Percentiles rank a stretch among this genome's conserved stretches.
These are phyloP conservation scores for Drosophila acutilabella DNA, from an alignment of 2,888 invertebrate genomes.

Conservation along the genomic window DNA sequence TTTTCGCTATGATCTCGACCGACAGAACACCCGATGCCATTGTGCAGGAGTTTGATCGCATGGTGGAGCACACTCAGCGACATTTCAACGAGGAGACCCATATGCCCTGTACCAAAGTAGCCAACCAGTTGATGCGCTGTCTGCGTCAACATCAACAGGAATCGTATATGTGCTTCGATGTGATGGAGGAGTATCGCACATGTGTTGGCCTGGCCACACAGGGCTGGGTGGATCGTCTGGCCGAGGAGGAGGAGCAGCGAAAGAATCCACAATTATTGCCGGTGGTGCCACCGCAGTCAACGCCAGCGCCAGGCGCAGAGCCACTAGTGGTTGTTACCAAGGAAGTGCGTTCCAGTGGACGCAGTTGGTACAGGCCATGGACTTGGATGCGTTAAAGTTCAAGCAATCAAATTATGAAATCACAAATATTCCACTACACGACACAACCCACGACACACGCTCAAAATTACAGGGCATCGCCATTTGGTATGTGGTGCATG, in stretches of 20 bases:
- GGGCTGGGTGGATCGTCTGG: conserved; percentile 41
- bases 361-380: conserved; percentile 60
- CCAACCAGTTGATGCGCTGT: conserved; percentile 43
- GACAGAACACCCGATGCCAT: conserved; percentile 55
- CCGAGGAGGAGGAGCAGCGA: conserved; percentile 14
- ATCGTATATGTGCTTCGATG: conserved; percentile 49
- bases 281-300: not conserved
- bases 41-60: conserved; percentile 56
- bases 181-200: conserved; percentile 55
- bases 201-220: conserved; percentile 55
- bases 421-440: no score
- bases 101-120: conserved; percentile 44
- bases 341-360: not conserved
- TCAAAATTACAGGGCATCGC: conserved; percentile 40
- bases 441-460: not conserved
- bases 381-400: conserved; percentile 54
- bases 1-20: no score
- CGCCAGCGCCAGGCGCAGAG: not conserved
- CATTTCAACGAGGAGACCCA: conserved; percentile 24
- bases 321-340: not conserved
- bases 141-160: conserved; percentile 36
- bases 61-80: conserved; percentile 29
- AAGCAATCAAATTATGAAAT: not conserved
- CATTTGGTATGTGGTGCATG: conserved; percentile 6
- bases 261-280: not conserved